Conservation (phyloP, 2,888 invertebrate species). For the Polia nebulosa region DNA sequence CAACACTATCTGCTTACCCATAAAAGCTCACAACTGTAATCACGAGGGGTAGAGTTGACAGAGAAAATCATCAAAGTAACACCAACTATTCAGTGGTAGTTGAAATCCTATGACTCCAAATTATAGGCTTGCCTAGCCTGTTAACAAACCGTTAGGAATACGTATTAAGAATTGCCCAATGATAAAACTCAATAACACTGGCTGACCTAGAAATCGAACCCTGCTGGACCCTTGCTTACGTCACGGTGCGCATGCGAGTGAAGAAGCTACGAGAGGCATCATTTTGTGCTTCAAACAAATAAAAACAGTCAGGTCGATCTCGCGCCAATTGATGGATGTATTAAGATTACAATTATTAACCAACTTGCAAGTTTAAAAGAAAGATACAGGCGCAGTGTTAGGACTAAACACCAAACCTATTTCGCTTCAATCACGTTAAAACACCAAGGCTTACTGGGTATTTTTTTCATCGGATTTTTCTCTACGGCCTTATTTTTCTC, state of each 20-base stretch:
- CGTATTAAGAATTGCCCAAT: too few species aligned
- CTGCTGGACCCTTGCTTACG: background rate
- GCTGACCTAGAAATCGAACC: background rate
- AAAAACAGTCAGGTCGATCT: background rate
- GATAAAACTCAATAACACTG: background rate
- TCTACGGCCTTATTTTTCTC: background rate
- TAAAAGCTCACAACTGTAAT: background rate
- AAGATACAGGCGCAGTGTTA: constrained; percentile 64
- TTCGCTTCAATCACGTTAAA: constrained; percentile 52
- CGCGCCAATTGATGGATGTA: constrained; percentile 8
- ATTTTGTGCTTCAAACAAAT: constrained; percentile 3
- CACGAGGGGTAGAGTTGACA: background rate
- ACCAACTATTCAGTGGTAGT: background rate
- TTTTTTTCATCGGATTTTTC: constrained; percentile 37
- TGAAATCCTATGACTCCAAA: background rate
- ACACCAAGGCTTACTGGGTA: constrained; percentile 57
- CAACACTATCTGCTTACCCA: background rate
- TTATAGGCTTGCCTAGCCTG: too few species aligned
- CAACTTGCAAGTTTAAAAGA: constrained; percentile 46
- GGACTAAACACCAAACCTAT: constrained; percentile 62
- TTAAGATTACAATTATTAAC: constrained; percentile 48
- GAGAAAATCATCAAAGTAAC: background rate
- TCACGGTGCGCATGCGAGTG: too few species aligned
- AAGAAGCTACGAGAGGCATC: background rate
- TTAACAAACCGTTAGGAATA: background rate